Percentiles rank a stretch among this genome's conserved stretches.
These are phyloP conservation scores for Drosophila subpulchrella DNA, from an alignment of 1,140 invertebrate species.

Conservation along the genomic window DNA sequence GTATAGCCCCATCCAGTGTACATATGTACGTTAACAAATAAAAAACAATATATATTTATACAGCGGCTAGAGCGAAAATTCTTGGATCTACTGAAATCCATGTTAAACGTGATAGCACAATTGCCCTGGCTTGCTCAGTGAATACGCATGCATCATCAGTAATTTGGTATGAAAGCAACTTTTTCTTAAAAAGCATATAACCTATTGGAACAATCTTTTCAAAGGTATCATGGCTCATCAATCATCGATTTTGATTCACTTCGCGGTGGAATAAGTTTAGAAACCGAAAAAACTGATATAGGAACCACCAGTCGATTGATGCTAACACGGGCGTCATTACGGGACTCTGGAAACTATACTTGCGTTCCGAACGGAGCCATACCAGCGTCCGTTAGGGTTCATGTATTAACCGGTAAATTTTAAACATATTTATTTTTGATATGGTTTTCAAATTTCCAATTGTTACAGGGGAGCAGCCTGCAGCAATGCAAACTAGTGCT, in stretches of 20 bases:
- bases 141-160: conserved; percentile 92
- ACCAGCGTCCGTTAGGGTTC: conserved; percentile 93
- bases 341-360: conserved; percentile 95
- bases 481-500: conserved; percentile 92
- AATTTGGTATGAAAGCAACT: conserved; percentile 53
- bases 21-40: background rate
- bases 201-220: background rate
- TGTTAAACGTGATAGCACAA: conserved; percentile 95
- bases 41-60: background rate
- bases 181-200: background rate
- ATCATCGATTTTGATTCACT: conserved; percentile 94
- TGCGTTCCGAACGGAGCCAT: conserved; percentile 94
- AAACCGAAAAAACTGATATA: conserved; percentile 95
- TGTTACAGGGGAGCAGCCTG: conserved; percentile 89
- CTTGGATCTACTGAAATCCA: conserved; percentile 94
- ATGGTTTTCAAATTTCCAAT: background rate
- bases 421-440: background rate
- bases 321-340: conserved; percentile 92
- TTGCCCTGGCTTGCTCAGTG: conserved; percentile 94
- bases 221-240: conserved; percentile 90
- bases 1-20: conserved; percentile 20
- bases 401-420: conserved; percentile 93
- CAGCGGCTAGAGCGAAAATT: conserved; percentile 94
- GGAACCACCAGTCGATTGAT: conserved; percentile 95
- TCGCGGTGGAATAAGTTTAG: conserved; percentile 93